phyloP scores from a whole-genome alignment of 1,140 invertebrate species.

The Nixonia krombeini region DNA sequence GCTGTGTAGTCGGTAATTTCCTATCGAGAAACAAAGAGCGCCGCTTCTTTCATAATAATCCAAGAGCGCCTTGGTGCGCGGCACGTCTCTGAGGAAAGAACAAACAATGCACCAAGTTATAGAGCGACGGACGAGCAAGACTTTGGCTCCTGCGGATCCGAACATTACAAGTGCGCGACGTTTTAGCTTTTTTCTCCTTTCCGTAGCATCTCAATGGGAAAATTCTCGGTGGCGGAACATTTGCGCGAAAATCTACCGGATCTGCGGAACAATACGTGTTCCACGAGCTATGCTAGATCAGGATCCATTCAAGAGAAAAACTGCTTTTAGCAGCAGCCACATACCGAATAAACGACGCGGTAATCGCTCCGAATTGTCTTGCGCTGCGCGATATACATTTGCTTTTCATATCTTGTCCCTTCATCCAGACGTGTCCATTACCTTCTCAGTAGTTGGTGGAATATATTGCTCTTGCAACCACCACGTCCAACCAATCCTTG shows the following conservation, averaged over 20 bases:
- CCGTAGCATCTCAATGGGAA: constrained; percentile 12
- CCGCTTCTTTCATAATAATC: constrained; percentile 35
- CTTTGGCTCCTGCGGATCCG: constrained; percentile 5
- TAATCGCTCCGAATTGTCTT: constrained; percentile 23
- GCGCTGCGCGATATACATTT: neutral
- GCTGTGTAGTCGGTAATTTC: constrained; percentile 30
- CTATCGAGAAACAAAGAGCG: constrained; percentile 32
- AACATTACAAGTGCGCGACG: constrained; percentile 14
- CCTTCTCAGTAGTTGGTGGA: neutral
- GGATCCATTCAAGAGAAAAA: constrained; percentile 5
- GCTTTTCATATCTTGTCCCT: neutral
- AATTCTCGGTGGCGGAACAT: constrained; percentile 13
- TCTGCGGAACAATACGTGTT: constrained; percentile 16
- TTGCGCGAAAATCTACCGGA: constrained; percentile 11
- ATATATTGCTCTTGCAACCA: neutral
- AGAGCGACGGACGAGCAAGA: constrained; percentile 1
- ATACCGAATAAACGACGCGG: constrained; percentile 16
- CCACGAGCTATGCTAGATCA: neutral
- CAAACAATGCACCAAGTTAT: constrained; percentile 31
- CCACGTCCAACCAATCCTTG: too few species aligned
- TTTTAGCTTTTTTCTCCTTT: constrained; percentile 12
- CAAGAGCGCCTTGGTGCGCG: constrained; percentile 19
- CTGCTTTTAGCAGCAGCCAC: constrained; percentile 6
- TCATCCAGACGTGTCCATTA: neutral
- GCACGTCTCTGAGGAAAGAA: constrained; percentile 14